Conservation (phyloP, 2,113 vertebrate genomes). For the Megaleporinus macrocephalus region DNA sequence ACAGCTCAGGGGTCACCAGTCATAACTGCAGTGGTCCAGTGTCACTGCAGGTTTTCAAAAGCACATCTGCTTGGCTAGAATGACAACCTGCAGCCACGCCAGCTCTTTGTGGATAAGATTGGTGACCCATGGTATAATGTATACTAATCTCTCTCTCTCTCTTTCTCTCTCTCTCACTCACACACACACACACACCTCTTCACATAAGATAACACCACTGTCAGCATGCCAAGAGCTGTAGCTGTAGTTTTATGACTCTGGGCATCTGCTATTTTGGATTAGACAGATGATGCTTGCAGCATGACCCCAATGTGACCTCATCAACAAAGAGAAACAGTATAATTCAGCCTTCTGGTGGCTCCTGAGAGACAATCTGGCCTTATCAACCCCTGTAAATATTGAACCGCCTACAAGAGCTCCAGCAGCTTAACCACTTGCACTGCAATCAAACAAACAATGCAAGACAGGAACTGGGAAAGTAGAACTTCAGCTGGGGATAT, state of each 20-base stretch:
- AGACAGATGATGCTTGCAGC: background rate
- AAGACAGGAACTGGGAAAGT: background rate
- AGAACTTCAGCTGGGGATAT: background rate
- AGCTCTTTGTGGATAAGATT: too few relatives aligned
- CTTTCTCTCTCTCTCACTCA: background rate
- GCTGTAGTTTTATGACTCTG: slow-evolving; percentile 13
- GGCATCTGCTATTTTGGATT: slow-evolving; percentile 13
- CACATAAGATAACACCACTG: background rate
- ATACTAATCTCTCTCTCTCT: too few relatives aligned
- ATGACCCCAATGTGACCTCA: slow-evolving; percentile 6
- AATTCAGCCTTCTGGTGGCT: background rate
- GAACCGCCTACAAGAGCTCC: background rate
- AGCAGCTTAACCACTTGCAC: slow-evolving; percentile 10
- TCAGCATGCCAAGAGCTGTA: background rate
- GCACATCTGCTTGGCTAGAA: too few relatives aligned
- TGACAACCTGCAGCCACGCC: too few relatives aligned
- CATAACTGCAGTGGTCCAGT: too few relatives aligned
- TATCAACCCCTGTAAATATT: background rate
- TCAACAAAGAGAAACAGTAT: background rate
- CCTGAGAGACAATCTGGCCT: background rate
- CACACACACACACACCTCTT: background rate
- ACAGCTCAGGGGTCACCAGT: too few relatives aligned
- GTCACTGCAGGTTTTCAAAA: too few relatives aligned
- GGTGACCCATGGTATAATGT: too few relatives aligned
- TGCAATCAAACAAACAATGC: background rate